phyloP scores from a whole-genome alignment of 2,113 vertebrate species.

The Engystomops pustulosus region DNA sequence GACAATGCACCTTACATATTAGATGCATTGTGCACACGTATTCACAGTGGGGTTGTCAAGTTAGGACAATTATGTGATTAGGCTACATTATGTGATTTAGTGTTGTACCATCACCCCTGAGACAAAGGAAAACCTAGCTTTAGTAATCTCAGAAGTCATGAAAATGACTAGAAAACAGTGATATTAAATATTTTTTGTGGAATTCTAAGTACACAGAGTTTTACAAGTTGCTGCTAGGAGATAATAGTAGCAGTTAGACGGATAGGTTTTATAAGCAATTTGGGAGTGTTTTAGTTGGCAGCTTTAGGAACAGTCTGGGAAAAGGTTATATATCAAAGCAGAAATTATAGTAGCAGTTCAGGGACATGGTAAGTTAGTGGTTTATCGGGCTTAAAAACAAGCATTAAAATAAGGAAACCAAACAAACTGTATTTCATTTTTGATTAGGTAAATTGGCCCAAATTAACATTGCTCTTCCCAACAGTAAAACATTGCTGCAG shows the following conservation, averaged over 20 bases:
- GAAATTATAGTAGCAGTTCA: conserved; percentile 47
- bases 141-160: background rate
- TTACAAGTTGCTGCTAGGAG: conserved; percentile 22
- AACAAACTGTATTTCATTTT: conserved; percentile 40
- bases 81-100: too few species aligned
- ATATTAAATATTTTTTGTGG: background rate
- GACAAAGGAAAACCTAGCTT: background rate
- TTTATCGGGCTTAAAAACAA: conserved; percentile 43
- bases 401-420: conserved; percentile 22
- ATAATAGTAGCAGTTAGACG: conserved; percentile 39
- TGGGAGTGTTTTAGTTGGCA: conserved; percentile 39
- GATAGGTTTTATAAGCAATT: conserved; percentile 47
- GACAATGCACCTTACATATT: too few species aligned
- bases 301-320: conserved; percentile 41
- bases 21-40: too few species aligned
- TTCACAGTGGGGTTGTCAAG: too few species aligned
- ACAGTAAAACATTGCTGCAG: background rate
- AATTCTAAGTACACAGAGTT: background rate
- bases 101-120: too few species aligned
- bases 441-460: conserved; percentile 31
- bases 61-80: too few species aligned
- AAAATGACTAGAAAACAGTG: background rate
- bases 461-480: conserved; percentile 31
- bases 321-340: conserved; percentile 49
- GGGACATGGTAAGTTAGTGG: conserved; percentile 42